Evolutionary conservation across 2,797 vertebrate species (phyloP).

Genomic region (Babyrousa celebensis): DNA sequence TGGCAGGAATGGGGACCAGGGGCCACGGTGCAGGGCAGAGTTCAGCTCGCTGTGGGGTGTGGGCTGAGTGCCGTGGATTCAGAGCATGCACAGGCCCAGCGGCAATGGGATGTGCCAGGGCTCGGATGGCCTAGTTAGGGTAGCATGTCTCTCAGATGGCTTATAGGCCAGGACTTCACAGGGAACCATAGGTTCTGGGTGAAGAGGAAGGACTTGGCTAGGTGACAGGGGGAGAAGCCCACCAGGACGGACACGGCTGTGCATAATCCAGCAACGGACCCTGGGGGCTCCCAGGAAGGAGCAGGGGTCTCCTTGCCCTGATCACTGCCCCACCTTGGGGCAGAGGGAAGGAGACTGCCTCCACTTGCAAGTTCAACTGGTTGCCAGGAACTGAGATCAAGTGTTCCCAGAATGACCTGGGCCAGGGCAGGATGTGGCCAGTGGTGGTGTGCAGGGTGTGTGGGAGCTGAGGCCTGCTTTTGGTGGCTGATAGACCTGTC

Average conservation of each 20-base stretch:
- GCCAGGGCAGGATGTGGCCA: background rate
- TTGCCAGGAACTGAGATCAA: background rate
- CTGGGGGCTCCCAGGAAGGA: background rate
- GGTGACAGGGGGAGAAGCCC: background rate
- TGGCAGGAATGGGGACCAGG: background rate
- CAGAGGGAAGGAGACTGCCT: background rate
- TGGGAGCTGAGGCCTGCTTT: background rate
- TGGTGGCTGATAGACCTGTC: background rate
- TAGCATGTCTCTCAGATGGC: background rate
- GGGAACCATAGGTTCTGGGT: background rate
- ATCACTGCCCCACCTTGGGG: background rate
- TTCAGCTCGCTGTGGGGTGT: background rate
- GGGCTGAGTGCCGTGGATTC: accelerated
- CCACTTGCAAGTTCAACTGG: background rate
- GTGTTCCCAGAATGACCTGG: background rate
- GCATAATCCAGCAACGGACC: background rate
- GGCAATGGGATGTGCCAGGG: background rate
- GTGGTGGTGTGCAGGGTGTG: too few species aligned
- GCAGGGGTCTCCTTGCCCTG: background rate
- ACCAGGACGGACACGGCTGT: background rate
- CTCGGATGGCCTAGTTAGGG: background rate
- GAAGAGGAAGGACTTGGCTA: background rate
- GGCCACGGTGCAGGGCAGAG: background rate
- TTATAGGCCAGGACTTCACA: background rate
- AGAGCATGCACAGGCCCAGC: background rate